Percentiles rank a stretch among this genome's conserved stretches.
phyloP scores from a whole-genome alignment of 2,888 invertebrate species.

The Drosophila diplacantha region DNA sequence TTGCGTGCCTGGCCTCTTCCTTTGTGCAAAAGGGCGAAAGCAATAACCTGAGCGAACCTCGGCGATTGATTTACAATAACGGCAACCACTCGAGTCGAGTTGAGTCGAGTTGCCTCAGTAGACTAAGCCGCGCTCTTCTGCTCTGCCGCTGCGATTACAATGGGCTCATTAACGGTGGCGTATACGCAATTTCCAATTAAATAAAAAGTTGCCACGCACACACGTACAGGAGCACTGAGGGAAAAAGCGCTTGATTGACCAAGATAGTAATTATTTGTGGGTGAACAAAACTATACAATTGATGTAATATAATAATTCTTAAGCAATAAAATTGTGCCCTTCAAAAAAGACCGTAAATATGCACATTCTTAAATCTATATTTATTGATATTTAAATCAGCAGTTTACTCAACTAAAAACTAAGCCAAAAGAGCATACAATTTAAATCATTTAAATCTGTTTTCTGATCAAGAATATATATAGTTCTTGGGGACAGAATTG shows the following conservation, averaged over 20 bases:
- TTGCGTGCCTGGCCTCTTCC: slow-evolving; percentile 59
- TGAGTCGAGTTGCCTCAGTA: slow-evolving; percentile 25
- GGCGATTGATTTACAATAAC: slow-evolving; percentile 74
- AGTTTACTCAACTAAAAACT: no score
- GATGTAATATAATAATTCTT: background rate
- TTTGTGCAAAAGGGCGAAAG: slow-evolving; percentile 39
- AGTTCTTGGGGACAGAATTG: no score
- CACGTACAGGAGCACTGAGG: slow-evolving; percentile 8
- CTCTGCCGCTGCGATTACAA: slow-evolving; percentile 48
- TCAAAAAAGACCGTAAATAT: no score
- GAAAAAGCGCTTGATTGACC: background rate
- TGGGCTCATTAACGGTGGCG: slow-evolving; percentile 67
- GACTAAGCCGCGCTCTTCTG: slow-evolving; percentile 40
- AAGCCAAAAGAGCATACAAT: no score
- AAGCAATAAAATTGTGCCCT: no score
- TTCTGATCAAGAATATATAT: no score
- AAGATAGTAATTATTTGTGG: background rate
- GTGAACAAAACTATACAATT: background rate
- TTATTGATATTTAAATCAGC: no score
- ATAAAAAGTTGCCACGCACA: slow-evolving; percentile 54
- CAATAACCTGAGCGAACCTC: slow-evolving; percentile 31
- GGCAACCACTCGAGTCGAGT: slow-evolving; percentile 51
- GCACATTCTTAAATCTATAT: no score
- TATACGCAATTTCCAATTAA: slow-evolving; percentile 72
- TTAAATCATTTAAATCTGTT: no score